Evolutionary conservation across 2,888 invertebrate genomes (phyloP).

Genomic region (Xanthia icteritia): DNA sequence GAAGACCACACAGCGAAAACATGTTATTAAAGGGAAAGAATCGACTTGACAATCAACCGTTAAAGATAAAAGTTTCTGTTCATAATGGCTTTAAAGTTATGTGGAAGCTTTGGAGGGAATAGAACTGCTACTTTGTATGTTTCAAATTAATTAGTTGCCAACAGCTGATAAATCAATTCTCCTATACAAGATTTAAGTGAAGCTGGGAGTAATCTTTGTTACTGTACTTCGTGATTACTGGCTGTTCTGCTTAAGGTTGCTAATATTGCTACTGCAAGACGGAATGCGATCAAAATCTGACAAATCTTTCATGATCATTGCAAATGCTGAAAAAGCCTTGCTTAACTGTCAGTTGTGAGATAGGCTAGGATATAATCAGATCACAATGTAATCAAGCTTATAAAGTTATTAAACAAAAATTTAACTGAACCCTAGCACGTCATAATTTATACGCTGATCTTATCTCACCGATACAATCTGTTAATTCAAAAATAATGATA

Average conservation of each 20-base stretch:
- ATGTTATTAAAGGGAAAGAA: slow-evolving; percentile 21
- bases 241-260: too few species aligned
- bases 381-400: not conserved
- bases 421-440: not conserved
- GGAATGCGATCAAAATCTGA: not conserved
- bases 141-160: not conserved
- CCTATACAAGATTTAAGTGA: not conserved
- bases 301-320: not conserved
- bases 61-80: slow-evolving; percentile 10
- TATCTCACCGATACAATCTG: slow-evolving; percentile 34
- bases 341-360: too few species aligned
- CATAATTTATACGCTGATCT: slow-evolving; percentile 31
- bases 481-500: slow-evolving; percentile 15
- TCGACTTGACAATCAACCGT: slow-evolving; percentile 18
- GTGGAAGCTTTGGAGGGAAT: slow-evolving; percentile 21
- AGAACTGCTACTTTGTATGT: not conserved
- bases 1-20: slow-evolving; percentile 53
- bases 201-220: not conserved
- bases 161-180: not conserved
- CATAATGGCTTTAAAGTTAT: slow-evolving; percentile 10
- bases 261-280: not conserved
- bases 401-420: not conserved
- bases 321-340: not conserved
- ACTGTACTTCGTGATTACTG: not conserved
- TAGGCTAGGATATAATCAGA: not conserved